These are phyloP conservation scores for Actias luna DNA, from an alignment of 2,888 invertebrate species.

Conservation along the genomic window DNA sequence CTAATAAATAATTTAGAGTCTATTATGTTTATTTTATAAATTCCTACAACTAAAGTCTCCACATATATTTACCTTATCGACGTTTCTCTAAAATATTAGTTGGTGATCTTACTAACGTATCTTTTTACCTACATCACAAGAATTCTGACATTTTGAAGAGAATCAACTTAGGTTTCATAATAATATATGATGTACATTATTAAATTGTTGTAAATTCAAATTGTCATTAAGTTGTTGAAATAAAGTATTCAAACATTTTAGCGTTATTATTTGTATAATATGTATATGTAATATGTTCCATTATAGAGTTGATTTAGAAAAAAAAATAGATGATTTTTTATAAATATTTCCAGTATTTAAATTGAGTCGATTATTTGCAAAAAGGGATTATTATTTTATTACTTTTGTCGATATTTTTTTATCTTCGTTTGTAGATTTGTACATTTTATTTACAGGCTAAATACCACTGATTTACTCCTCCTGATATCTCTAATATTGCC, in stretches of 20 bases:
- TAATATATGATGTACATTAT: conserved; percentile 7
- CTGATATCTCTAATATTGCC: too few species aligned
- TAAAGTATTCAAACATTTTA: background rate
- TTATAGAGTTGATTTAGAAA: background rate
- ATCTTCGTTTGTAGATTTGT: too few species aligned
- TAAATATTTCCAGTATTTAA: too few species aligned
- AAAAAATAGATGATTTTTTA: too few species aligned
- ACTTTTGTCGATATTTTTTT: too few species aligned
- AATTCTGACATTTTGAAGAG: conserved; percentile 31
- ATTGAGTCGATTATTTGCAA: too few species aligned
- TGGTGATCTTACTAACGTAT: conserved; percentile 23
- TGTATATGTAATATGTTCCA: background rate
- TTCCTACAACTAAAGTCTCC: conserved; percentile 24
- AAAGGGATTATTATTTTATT: too few species aligned
- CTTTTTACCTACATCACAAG: conserved; percentile 26
- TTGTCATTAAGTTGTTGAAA: background rate
- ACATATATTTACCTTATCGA: conserved; percentile 29
- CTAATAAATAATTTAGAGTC: conserved; percentile 1
- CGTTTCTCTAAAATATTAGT: conserved; percentile 18
- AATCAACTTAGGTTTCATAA: conserved; percentile 22
- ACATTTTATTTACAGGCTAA: too few species aligned
- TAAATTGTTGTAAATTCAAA: background rate
- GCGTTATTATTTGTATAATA: background rate
- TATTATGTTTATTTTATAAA: conserved; percentile 15
- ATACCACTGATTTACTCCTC: too few species aligned